Base-by-base conservation (phyloP, 1,140 invertebrate species). In the Drosophila tani region DNA sequence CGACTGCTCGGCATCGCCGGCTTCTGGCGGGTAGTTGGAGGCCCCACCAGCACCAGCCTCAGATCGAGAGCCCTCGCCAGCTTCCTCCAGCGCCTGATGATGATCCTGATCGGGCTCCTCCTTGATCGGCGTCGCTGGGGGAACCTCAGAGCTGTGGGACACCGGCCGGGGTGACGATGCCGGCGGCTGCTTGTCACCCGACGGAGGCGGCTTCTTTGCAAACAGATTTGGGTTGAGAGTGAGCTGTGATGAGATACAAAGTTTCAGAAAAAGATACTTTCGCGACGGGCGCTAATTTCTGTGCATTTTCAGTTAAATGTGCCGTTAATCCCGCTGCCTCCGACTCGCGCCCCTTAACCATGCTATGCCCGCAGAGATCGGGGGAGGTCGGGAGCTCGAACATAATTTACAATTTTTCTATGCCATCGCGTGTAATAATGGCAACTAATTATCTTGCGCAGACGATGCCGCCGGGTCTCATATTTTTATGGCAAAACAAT, bases 401-500 rank as follows among this genome's bases (percentile, higher is more conserved):
- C 70, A 85, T 83, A 80, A 87, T 83, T 77, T 70, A 77, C 68
- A 78, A 81, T 81, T 81, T 75, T 69, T 69, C 55, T 85, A 71
- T 58, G 69, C 60, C 59, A 77, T 63, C 79, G 73, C 66, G 79
- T 77, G 60, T 78, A 82, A 81, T 81, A 75, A 84, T 85, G 85
- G 75, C 85, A 90, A 90, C 85, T 88, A 88, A 88, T 88, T 88
- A 88, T 85, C 85, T 88, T 51, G 78, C 49, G 57, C 81, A 87
- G 83, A 87, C 83, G 68, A 83, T 81, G 65, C 73, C 81, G 81
- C 84, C 81, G 64, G 77, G 55, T 69, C 76, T 80, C 76, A 87
- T 87, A 88, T 87, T 87, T 87, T 87, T 87, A 87, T 87, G 83
- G 83, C 77, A 78, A 87, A 87, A 87, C 83, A 87, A 87, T 88